These are phyloP conservation scores for Sapajus apella DNA, from an alignment of 2,113 vertebrate genomes.

Conservation along the genomic window DNA sequence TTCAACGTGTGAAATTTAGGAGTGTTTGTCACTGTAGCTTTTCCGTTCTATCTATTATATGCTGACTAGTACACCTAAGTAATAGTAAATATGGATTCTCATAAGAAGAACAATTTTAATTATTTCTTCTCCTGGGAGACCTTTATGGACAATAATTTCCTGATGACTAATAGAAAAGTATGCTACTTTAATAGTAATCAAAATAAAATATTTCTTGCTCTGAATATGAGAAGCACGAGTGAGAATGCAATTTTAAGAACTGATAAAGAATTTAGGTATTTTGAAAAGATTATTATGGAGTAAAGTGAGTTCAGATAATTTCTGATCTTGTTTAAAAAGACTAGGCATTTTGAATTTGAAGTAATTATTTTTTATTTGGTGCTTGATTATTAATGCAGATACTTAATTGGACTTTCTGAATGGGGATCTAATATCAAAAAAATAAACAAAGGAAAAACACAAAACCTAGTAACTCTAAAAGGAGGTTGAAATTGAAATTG, in stretches of 20 bases:
- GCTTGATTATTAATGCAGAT: not conserved
- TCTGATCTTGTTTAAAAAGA: not conserved
- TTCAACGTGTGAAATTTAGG: not conserved
- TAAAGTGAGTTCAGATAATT: not conserved
- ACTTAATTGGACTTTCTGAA: not conserved
- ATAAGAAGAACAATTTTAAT: not conserved
- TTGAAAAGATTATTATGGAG: not conserved
- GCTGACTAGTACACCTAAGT: not conserved
- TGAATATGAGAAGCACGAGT: not conserved
- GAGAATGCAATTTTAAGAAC: not conserved
- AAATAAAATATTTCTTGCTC: not conserved
- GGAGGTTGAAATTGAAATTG: not conserved
- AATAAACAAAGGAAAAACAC: not conserved
- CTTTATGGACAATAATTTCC: not conserved
- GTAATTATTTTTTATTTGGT: constrained; percentile 8
- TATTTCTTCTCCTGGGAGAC: not conserved
- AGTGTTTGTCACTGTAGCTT: not conserved
- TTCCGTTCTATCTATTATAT: not conserved
- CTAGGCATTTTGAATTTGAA: not conserved
- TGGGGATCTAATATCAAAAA: not conserved
- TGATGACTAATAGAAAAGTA: not conserved
- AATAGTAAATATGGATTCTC: not conserved
- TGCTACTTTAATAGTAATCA: not conserved
- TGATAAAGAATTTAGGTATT: constrained; percentile 10
- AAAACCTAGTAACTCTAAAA: not conserved